phyloP scores from a whole-genome alignment of 2,797 vertebrate species.

The Diplodus puntazzo region DNA sequence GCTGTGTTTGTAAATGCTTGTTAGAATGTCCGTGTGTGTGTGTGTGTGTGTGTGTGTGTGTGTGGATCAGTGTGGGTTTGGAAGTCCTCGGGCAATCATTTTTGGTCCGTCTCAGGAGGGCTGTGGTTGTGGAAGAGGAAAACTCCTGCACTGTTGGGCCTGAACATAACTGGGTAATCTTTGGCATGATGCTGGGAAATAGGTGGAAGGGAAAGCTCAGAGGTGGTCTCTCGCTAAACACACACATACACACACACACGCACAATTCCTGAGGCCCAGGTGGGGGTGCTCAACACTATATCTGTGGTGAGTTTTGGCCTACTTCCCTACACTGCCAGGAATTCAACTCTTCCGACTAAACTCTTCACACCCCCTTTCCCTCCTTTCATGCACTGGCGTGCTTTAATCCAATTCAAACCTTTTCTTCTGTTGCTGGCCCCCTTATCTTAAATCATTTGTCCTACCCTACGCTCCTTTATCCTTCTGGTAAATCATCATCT shows the following conservation, averaged over 20 bases:
- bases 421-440: slow-evolving; percentile 2
- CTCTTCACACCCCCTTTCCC: slow-evolving; percentile 32
- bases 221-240: slow-evolving; percentile 81
- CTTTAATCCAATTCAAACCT: slow-evolving; percentile 14
- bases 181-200: slow-evolving; percentile 82
- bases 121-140: slow-evolving; percentile 72
- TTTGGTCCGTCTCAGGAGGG: slow-evolving; percentile 69
- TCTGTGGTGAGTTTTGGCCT: slow-evolving; percentile 75
- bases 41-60: slow-evolving; percentile 39
- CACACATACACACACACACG: slow-evolving; percentile 17
- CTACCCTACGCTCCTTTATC: not conserved
- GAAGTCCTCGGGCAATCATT: slow-evolving; percentile 70
- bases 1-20: slow-evolving; percentile 46
- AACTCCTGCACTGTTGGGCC: slow-evolving; percentile 72
- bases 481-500: slow-evolving; percentile 21
- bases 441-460: not conserved
- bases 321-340: slow-evolving; percentile 77
- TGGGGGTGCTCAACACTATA: slow-evolving; percentile 77
- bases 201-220: slow-evolving; percentile 80
- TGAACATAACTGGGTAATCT: slow-evolving; percentile 78
- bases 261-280: slow-evolving; percentile 66
- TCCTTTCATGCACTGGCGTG: slow-evolving; percentile 30
- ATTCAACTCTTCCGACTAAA: slow-evolving; percentile 63
- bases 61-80: slow-evolving; percentile 65
- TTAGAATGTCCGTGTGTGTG: slow-evolving; percentile 42